Evolutionary conservation across 2,797 vertebrate species (phyloP).

Genomic region (Esox lucius): DNA sequence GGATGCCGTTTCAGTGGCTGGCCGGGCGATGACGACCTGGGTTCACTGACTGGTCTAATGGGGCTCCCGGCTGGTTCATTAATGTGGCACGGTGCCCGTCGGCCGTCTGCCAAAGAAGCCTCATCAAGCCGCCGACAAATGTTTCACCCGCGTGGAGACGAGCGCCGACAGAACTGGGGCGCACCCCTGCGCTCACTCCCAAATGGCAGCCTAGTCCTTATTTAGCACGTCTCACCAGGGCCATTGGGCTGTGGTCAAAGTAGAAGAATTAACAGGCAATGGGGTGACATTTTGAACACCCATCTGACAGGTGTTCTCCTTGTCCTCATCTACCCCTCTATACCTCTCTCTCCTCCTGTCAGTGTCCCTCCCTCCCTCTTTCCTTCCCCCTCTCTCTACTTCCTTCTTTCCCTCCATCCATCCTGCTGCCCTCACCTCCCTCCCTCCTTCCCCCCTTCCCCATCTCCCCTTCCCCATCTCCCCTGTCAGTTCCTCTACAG

Average conservation of each 20-base stretch:
- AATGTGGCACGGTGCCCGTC: slow-evolving; percentile 24
- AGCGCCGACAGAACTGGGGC: slow-evolving; percentile 62
- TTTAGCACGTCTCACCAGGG: not conserved
- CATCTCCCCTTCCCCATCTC: not conserved
- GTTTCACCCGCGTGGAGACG: slow-evolving; percentile 49
- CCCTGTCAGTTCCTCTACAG: slow-evolving; percentile 15
- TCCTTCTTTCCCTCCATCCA: not conserved
- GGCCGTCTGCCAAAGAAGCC: slow-evolving; percentile 30
- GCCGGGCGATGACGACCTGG: not conserved
- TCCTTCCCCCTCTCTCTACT: slow-evolving; percentile 5
- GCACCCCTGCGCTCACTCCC: slow-evolving; percentile 19
- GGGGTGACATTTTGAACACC: not conserved
- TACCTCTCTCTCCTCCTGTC: not conserved
- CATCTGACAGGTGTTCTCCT: not conserved
- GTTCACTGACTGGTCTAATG: not conserved
- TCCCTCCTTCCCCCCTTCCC: not conserved
- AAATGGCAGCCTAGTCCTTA: not conserved
- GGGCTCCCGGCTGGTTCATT: slow-evolving; percentile 10
- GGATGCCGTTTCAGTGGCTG: not conserved
- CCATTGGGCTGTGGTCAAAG: not conserved
- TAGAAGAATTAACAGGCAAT: not conserved
- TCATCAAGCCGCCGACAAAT: slow-evolving; percentile 35
- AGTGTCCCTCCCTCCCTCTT: not conserved
- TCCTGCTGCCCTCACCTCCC: not conserved
- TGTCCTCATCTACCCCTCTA: not conserved